Conservation (phyloP, 1,140 invertebrate species). For the Tribolium castaneum region DNA sequence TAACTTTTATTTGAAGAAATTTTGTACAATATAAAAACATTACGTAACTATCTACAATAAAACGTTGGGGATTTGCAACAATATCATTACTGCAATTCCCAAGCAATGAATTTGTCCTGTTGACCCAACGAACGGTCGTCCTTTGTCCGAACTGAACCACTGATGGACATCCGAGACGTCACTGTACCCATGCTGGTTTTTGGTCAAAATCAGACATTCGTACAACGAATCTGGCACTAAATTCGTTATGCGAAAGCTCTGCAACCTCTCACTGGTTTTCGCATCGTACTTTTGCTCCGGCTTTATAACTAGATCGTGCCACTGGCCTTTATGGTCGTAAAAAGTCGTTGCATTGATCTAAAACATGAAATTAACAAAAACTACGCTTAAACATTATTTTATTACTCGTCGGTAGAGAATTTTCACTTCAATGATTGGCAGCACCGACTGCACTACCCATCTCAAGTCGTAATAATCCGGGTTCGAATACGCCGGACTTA, state of each 20-base stretch:
- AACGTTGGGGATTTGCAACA: background rate
- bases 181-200: conserved; percentile 75
- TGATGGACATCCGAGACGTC: conserved; percentile 66
- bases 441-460: conserved; percentile 75
- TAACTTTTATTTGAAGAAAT: background rate
- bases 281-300: conserved; percentile 60
- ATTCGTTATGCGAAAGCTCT: conserved; percentile 63
- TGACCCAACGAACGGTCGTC: background rate
- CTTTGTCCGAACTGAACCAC: conserved; percentile 58
- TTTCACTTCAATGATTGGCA: conserved; percentile 72
- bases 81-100: background rate
- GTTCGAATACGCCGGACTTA: conserved; percentile 71
- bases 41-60: background rate
- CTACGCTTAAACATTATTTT: conserved; percentile 63
- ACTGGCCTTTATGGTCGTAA: conserved; percentile 77
- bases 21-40: conserved; percentile 17
- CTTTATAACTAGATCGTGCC: conserved; percentile 72
- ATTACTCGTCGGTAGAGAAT: conserved; percentile 73
- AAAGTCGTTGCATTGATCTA: conserved; percentile 75
- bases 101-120: background rate
- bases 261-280: conserved; percentile 56
- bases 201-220: conserved; percentile 74
- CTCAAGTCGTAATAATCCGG: conserved; percentile 70
- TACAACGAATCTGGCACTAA: conserved; percentile 72
- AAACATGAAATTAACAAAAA: background rate